Evolutionary conservation across 2,113 vertebrate species (phyloP), one percentile per base, ranked within the genome.

Genomic region (Lontra canadensis): DNA sequence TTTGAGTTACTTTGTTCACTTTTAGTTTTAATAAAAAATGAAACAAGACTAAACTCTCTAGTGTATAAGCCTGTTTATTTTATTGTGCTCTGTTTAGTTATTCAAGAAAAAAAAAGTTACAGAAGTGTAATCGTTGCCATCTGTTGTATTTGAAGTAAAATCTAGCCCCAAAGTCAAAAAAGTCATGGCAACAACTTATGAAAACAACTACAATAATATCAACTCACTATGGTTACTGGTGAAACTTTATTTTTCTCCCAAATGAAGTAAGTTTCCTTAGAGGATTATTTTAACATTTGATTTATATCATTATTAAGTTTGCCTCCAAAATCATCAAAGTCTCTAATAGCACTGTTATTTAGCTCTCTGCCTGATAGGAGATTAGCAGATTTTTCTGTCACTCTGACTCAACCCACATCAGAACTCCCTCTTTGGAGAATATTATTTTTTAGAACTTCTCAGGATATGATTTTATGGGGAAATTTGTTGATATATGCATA

Each of bases 171-270:
- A 98, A 99, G 98, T 98, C 96, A 98, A 98, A 95, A 98, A 98
- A 98, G 98, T 98, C 98, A 98, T 98, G 97, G 98, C 98, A 98
- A 98, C 98, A 98, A 98, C 97, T 98, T 98, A 98, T 96, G 97
- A 98, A 99, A 99, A 99, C 98, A 99, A 99, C 96, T 97, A 96
- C 94, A 98, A 97, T 98, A 98, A 98, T 98, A 98, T 96, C 98
- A 98, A 97, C 98, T 99, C 98, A 97, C 98, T 98, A 98, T 99
- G 98, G 98, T 98, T 98, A 99, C 98, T 98, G 76, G 94, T 98
- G 96, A 98, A 98, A 98, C 98, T 98, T 98, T 98, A 97, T 98
- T 98, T 98, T 98, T 97, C 97, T 93, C 97, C 36, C 95, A 98
- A 98, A 98, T 98, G 98, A 98, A 99, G 98, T 98, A 98, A 98